Evolutionary conservation across 2,888 invertebrate genomes (phyloP).

Genomic region (Pomacea canaliculata): DNA sequence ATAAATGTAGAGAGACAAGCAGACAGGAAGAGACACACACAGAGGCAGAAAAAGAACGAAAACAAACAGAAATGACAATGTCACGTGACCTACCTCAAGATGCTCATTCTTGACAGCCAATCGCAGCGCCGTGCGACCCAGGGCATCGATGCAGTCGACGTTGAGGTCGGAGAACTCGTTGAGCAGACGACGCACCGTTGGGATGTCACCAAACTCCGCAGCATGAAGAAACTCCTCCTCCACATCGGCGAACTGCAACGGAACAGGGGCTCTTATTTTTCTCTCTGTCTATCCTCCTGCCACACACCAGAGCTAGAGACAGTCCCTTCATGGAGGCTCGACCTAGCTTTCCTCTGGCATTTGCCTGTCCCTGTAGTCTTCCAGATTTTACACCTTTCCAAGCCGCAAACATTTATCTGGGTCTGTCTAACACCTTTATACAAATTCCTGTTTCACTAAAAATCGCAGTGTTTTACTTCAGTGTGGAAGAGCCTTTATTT

Average conservation of each 20-base stretch:
- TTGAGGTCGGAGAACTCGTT: conserved; percentile 55
- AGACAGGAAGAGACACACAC: not conserved
- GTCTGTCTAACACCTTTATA: too few species aligned
- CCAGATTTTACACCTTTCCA: too few species aligned
- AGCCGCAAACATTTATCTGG: too few species aligned
- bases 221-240: conserved; percentile 66
- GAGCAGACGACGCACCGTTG: conserved; percentile 55
- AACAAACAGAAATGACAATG: not conserved
- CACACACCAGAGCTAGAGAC: not conserved
- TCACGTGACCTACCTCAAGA: conserved; percentile 54
- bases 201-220: conserved; percentile 65
- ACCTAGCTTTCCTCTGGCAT: too few species aligned
- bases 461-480: too few species aligned
- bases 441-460: too few species aligned
- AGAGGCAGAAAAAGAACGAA: not conserved
- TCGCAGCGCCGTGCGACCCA: conserved; percentile 63
- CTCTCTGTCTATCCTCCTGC: not conserved
- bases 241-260: conserved; percentile 49
- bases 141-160: conserved; percentile 63
- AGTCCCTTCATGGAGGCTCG: too few species aligned
- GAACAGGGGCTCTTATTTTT: not conserved
- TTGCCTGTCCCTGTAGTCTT: too few species aligned
- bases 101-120: conserved; percentile 68
- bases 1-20: not conserved
- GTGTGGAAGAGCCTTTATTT: too few species aligned